These are phyloP conservation scores for Xenopus borealis DNA, from an alignment of 2,113 vertebrate genomes.

Conservation along the genomic window DNA sequence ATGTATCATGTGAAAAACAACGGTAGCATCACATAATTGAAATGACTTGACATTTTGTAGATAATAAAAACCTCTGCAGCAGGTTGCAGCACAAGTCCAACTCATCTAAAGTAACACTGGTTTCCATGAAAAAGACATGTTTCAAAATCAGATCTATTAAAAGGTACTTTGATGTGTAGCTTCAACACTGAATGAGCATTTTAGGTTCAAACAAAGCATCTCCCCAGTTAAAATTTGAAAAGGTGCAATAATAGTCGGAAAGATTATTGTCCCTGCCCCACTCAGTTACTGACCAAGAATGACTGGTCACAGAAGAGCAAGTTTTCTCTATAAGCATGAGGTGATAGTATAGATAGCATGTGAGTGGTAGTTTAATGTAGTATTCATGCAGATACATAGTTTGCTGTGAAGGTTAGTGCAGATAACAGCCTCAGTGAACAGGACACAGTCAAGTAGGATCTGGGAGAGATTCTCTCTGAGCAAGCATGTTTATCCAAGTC, in stretches of 20 bases:
- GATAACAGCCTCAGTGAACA: constrained; percentile 48
- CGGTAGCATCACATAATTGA: too few relatives aligned
- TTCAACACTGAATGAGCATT: too few relatives aligned
- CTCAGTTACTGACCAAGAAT: neutral
- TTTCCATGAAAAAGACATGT: too few relatives aligned
- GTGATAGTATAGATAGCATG: constrained; percentile 40
- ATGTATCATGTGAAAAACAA: too few relatives aligned
- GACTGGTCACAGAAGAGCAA: neutral
- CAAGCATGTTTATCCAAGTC: constrained; percentile 9
- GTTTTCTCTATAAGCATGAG: constrained; percentile 29
- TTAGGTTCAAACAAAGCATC: too few relatives aligned
- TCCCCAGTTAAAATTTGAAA: too few relatives aligned
- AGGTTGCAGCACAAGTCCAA: too few relatives aligned
- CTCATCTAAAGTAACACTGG: too few relatives aligned
- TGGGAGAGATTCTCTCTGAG: constrained; percentile 24
- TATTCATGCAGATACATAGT: constrained; percentile 41
- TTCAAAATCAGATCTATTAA: too few relatives aligned
- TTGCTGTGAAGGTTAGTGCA: constrained; percentile 44
- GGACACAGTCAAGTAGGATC: constrained; percentile 43
- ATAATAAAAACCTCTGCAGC: too few relatives aligned
- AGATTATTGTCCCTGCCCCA: neutral
- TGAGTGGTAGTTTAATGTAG: constrained; percentile 26
- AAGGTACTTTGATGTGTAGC: too few relatives aligned
- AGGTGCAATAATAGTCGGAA: neutral
- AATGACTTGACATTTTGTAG: too few relatives aligned